A percentile compares a stretch with the other conserved stretches of the same genome.
Conservation (phyloP, 2,888 invertebrate genomes). For the Coelopa pilipes region DNA sequence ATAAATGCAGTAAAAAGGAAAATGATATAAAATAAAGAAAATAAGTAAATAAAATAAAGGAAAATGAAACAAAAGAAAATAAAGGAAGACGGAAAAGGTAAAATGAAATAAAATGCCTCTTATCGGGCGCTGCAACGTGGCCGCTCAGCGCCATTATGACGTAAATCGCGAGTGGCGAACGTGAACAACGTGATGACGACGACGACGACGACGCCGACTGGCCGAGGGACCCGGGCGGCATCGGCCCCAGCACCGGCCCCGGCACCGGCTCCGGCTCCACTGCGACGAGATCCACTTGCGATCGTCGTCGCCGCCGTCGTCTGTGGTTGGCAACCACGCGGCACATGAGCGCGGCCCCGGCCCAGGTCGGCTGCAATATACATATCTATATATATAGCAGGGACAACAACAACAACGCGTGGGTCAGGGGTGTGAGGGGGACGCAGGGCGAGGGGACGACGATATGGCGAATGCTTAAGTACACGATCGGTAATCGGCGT, state of each 20-base stretch:
- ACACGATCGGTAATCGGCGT: slow-evolving; percentile 44
- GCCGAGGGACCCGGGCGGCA: no score
- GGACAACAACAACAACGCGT: no score
- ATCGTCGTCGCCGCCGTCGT: no score
- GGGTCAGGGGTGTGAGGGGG: no score
- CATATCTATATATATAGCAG: neutral
- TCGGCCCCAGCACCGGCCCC: neutral
- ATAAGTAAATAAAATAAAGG: no score
- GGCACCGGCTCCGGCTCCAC: neutral
- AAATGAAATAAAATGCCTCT: neutral
- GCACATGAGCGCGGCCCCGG: neutral
- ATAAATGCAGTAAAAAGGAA: no score
- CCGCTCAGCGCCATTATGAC: slow-evolving; percentile 10
- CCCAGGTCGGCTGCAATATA: neutral
- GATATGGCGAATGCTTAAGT: slow-evolving; percentile 22
- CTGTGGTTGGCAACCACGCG: slow-evolving; percentile 1
- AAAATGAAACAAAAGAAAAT: no score
- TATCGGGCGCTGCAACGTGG: neutral
- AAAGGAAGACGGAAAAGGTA: neutral
- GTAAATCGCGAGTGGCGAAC: neutral
- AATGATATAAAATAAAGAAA: neutral
- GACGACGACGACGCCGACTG: no score
- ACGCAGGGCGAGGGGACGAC: no score
- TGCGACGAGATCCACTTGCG: neutral
- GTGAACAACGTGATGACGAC: slow-evolving; percentile 12